phyloP scores from a whole-genome alignment of 2,888 invertebrate species.

The Caenorhabditis wallacei region DNA sequence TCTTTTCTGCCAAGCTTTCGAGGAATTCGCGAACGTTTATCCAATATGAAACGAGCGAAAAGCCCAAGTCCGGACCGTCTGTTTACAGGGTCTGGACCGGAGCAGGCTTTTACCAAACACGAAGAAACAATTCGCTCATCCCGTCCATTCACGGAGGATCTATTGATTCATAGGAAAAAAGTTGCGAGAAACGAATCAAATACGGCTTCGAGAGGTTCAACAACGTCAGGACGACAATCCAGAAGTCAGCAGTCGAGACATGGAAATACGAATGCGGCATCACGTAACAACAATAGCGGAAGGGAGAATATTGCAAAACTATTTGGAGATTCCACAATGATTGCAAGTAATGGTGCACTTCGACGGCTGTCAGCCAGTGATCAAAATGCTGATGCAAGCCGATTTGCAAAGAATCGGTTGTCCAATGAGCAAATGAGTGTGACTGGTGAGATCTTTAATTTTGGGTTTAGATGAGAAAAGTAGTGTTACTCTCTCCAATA shows the following conservation, averaged over 20 bases:
- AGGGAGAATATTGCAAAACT: constrained; percentile 35
- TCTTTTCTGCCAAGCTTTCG: constrained; percentile 63
- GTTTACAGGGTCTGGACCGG: constrained; percentile 21
- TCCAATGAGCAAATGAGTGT: constrained; percentile 59
- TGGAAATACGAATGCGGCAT: constrained; percentile 54
- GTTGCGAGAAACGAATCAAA: constrained; percentile 54
- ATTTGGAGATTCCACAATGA: constrained; percentile 21
- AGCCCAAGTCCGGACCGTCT: constrained; percentile 54
- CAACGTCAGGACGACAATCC: constrained; percentile 55
- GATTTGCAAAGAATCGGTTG: constrained; percentile 20
- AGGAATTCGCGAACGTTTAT: constrained; percentile 38
- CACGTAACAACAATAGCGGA: neutral
- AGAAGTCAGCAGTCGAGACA: constrained; percentile 57
- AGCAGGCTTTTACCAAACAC: neutral
- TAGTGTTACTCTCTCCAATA: too few relatives aligned
- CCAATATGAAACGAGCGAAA: constrained; percentile 49
- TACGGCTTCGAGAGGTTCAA: constrained; percentile 49
- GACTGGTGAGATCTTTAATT: constrained; percentile 14
- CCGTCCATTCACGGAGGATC: constrained; percentile 22
- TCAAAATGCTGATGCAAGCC: constrained; percentile 48
- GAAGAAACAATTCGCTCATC: constrained; percentile 56
- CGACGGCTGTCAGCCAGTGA: constrained; percentile 57
- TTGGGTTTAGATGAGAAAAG: too few relatives aligned
- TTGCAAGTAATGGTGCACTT: constrained; percentile 38
- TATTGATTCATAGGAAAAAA: constrained; percentile 29